These are phyloP conservation scores for Thripadectes ignobilis DNA, from an alignment of 2,797 vertebrate species.

Conservation along the genomic window DNA sequence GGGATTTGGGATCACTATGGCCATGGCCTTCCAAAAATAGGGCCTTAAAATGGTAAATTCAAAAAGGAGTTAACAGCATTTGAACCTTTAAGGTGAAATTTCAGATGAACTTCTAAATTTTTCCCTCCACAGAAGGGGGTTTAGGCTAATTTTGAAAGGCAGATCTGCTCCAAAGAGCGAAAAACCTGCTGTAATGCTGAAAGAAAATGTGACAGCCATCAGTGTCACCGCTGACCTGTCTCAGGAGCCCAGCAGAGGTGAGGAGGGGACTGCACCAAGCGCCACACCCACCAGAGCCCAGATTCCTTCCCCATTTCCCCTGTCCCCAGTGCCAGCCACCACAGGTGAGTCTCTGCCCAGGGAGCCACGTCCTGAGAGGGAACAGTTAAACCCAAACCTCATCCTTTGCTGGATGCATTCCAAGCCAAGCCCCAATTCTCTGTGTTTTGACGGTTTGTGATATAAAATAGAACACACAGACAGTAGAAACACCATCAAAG, in stretches of 20 bases:
- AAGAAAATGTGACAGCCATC: neutral
- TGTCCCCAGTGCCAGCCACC: neutral
- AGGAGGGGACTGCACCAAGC: neutral
- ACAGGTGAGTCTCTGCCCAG: neutral
- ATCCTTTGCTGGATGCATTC: neutral
- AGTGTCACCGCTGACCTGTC: neutral
- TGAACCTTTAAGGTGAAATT: neutral
- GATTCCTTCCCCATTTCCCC: neutral
- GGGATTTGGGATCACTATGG: neutral
- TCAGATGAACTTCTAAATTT: neutral
- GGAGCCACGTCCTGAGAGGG: neutral
- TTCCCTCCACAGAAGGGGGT: neutral
- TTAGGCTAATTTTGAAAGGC: neutral
- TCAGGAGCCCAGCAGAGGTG: fast-evolving
- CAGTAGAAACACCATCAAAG: constrained; percentile 68
- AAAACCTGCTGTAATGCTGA: neutral
- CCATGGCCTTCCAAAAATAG: fast-evolving
- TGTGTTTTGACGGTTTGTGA: constrained; percentile 73
- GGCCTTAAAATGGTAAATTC: neutral
- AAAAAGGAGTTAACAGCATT: neutral
- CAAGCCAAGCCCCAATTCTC: constrained; percentile 21
- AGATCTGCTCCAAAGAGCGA: neutral
- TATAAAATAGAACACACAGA: constrained; percentile 67
- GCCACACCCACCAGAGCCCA: neutral
- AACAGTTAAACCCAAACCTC: neutral